Percentiles rank a stretch among this genome's conserved stretches.
Evolutionary conservation across 2,113 vertebrate genomes (phyloP).

Genomic region (Boulengerochromis microlepis): DNA sequence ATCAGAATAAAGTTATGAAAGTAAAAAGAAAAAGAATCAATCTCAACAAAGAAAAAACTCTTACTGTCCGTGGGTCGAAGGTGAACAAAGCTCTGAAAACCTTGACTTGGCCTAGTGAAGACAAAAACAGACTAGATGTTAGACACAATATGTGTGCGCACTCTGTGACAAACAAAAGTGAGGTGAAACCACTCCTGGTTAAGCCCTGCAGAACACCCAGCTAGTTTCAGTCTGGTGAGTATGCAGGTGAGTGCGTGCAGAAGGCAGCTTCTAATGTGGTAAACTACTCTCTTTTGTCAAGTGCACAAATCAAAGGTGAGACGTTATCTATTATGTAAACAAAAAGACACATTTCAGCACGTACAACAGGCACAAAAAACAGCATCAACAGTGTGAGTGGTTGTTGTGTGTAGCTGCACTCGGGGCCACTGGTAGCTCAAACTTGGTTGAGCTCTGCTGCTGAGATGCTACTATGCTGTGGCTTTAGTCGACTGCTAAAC

Average conservation of each 20-base stretch:
- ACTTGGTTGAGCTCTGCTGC: not conserved
- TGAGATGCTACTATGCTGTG: conserved; percentile 23
- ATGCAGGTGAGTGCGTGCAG: not conserved
- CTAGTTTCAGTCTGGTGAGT: not conserved
- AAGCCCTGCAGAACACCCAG: not conserved
- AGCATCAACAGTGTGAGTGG: not conserved
- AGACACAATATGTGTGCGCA: not conserved
- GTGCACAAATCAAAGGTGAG: not conserved
- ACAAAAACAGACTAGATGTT: not conserved
- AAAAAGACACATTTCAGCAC: not conserved
- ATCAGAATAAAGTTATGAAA: not conserved
- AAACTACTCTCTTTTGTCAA: not conserved
- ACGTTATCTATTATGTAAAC: not conserved
- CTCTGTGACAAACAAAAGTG: not conserved
- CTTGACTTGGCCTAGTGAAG: conserved; percentile 86
- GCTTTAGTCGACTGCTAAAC: not conserved
- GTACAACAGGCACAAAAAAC: not conserved
- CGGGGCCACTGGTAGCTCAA: not conserved
- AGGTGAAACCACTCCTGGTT: not conserved
- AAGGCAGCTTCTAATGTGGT: not conserved
- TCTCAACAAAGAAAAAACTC: not conserved
- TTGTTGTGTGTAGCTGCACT: not conserved
- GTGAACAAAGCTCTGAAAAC: conserved; percentile 93
- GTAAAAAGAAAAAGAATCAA: not conserved
- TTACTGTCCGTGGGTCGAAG: conserved; percentile 95